A percentile compares a stretch with the other conserved stretches of the same genome.
phyloP scores from a whole-genome alignment of 2,888 invertebrate genomes.

The Lamellibrachia columna region DNA sequence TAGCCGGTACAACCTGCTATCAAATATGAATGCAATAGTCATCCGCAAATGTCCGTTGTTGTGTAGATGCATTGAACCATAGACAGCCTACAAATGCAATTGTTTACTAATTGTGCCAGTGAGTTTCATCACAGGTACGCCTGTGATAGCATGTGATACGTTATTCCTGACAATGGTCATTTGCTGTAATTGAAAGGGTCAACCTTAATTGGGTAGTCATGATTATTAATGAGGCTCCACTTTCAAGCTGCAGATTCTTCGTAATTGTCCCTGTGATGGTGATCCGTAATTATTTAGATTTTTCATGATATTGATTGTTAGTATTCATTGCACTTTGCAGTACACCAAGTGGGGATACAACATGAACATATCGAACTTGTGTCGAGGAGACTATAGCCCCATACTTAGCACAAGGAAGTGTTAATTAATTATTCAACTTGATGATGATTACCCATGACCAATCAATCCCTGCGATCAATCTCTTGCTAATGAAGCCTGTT shows the following conservation, averaged over 20 bases:
- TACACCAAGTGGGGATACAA: not conserved
- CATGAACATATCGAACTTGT: not conserved
- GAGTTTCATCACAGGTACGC: not conserved
- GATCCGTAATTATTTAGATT: not conserved
- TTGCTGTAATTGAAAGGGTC: not conserved
- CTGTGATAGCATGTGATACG: not conserved
- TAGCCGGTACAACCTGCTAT: not conserved
- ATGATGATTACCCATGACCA: not conserved
- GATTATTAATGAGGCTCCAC: not conserved
- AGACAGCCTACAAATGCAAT: not conserved
- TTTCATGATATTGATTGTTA: not conserved
- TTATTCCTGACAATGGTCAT: not conserved
- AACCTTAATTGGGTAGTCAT: not conserved
- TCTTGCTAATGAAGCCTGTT: not conserved
- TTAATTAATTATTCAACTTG: not conserved
- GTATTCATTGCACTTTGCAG: not conserved
- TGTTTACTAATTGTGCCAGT: not conserved
- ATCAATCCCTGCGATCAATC: not conserved
- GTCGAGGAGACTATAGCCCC: not conserved
- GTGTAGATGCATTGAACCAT: not conserved
- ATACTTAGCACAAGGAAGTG: not conserved
- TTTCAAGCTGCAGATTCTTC: not conserved
- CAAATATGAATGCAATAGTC: not conserved
- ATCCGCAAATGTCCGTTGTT: not conserved
- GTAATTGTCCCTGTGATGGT: not conserved